Conservation (phyloP, 2,113 vertebrate genomes). For the Phalacrocorax aristotelis region DNA sequence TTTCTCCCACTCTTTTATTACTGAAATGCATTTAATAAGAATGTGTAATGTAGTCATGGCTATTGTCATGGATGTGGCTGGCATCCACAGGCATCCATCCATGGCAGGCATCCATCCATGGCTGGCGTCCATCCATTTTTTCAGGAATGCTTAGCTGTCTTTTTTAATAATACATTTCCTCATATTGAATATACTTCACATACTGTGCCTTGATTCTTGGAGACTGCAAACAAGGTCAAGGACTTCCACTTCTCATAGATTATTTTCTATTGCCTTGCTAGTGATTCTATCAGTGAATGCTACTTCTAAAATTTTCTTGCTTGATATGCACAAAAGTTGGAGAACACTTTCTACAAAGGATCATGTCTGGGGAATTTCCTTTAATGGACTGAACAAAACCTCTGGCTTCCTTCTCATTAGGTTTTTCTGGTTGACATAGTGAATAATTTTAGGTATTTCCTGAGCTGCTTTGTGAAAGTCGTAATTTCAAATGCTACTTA, state of each 20-base stretch:
- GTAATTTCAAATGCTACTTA: background rate
- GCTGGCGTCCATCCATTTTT: background rate
- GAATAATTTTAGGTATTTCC: background rate
- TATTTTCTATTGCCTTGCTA: background rate
- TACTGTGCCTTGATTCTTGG: background rate
- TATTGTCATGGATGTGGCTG: background rate
- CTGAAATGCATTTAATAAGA: background rate
- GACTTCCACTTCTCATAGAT: background rate
- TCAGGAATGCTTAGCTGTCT: background rate
- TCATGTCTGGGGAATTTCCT: background rate
- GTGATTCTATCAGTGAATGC: background rate
- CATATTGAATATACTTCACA: background rate
- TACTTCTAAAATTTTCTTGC: background rate
- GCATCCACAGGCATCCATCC: background rate
- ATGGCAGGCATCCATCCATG: background rate
- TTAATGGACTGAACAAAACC: background rate
- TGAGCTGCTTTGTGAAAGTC: background rate
- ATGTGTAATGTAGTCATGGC: background rate
- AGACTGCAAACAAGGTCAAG: background rate
- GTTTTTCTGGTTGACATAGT: background rate
- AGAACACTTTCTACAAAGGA: background rate
- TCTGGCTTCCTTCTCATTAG: background rate
- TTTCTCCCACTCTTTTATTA: background rate
- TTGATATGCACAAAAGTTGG: accelerated
- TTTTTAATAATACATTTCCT: background rate